phyloP scores from a whole-genome alignment of 1,140 invertebrate species.

The Reticulitermes speratus region DNA sequence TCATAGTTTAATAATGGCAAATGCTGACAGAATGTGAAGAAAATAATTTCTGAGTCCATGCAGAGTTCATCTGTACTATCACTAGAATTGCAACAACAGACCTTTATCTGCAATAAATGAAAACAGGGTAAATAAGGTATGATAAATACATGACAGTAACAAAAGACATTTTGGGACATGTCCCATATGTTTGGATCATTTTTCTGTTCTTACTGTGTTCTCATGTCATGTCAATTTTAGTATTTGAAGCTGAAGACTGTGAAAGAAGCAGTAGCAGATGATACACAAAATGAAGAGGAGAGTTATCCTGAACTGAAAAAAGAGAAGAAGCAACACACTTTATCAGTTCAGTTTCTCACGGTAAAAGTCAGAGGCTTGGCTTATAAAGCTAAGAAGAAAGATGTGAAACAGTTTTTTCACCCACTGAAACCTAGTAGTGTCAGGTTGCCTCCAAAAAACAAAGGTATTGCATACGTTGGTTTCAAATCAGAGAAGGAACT shows the following conservation, averaged over 20 bases:
- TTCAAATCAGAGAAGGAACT: conserved; percentile 82
- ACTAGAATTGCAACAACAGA: too few species aligned
- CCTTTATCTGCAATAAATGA: too few species aligned
- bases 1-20: too few species aligned
- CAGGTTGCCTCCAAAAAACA: conserved; percentile 71
- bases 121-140: too few species aligned
- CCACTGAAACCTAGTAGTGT: conserved; percentile 77
- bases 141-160: too few species aligned
- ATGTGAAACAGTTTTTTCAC: conserved; percentile 81
- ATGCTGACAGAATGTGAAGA: too few species aligned
- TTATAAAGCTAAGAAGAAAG: conserved; percentile 71
- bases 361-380: conserved; percentile 63
- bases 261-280: conserved; percentile 54
- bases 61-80: too few species aligned
- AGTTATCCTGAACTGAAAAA: conserved; percentile 38
- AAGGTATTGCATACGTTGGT: conserved; percentile 88
- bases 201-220: too few species aligned
- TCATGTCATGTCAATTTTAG: conserved; percentile 27
- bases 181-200: too few species aligned
- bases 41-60: too few species aligned
- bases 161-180: too few species aligned
- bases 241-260: conserved; percentile 44
- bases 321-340: conserved; percentile 41
- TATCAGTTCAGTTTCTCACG: conserved; percentile 43
- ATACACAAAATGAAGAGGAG: conserved; percentile 37